Evolutionary conservation across 2,888 invertebrate species (phyloP).

Genomic region (Adelognathus sp.): DNA sequence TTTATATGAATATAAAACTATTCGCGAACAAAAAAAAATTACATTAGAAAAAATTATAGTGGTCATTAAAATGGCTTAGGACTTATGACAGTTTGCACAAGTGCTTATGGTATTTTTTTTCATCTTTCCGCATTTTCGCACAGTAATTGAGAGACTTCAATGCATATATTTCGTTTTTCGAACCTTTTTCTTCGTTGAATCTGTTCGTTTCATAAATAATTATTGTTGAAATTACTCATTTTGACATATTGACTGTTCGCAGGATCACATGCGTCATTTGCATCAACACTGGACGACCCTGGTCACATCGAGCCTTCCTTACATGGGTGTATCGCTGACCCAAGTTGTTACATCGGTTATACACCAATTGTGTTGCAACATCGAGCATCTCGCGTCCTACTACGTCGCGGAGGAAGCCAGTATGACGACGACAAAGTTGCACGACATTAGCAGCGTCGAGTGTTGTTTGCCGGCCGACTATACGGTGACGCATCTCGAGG

Average conservation of each 20-base stretch:
- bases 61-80: no score
- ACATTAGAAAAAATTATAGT: no score
- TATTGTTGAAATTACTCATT: neutral
- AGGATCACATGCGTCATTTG: slow-evolving; percentile 87
- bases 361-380: slow-evolving; percentile 90
- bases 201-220: no score
- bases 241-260: slow-evolving; percentile 41
- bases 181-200: no score
- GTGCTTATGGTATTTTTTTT: no score
- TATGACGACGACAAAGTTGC: slow-evolving; percentile 63
- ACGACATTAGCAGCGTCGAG: slow-evolving; percentile 76
- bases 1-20: no score
- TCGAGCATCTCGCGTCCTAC: slow-evolving; percentile 84
- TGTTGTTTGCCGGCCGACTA: slow-evolving; percentile 88
- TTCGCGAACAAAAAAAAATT: no score
- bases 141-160: no score
- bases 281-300: slow-evolving; percentile 93
- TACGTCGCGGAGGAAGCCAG: slow-evolving; percentile 73
- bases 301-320: slow-evolving; percentile 90
- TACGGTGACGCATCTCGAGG: slow-evolving; percentile 89
- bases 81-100: no score
- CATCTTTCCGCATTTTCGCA: no score
- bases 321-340: slow-evolving; percentile 89
- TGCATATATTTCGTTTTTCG: no score
- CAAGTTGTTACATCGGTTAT: slow-evolving; percentile 90